phyloP scores from a whole-genome alignment of 2,888 invertebrate species.

The Chloroclystis v-ata region DNA sequence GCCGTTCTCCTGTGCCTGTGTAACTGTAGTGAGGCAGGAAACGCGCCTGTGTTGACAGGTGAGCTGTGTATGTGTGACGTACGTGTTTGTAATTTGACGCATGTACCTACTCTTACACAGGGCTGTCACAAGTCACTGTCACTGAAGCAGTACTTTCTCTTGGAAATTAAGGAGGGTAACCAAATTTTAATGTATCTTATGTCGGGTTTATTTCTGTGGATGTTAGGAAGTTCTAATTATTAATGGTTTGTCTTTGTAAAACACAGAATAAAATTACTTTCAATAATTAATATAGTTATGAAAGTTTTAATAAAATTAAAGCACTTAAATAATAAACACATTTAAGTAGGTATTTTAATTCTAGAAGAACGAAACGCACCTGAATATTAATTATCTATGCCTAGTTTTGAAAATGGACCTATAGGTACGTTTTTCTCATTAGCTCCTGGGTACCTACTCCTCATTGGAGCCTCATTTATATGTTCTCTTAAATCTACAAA shows the following conservation, averaged over 20 bases:
- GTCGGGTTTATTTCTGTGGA: not conserved
- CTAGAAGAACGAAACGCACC: too few species aligned
- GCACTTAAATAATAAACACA: too few species aligned
- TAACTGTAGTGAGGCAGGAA: constrained; percentile 28
- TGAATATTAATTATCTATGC: too few species aligned
- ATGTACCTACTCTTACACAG: constrained; percentile 28
- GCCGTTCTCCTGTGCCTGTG: constrained; percentile 5
- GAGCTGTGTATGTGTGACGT: constrained; percentile 33
- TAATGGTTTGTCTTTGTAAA: not conserved
- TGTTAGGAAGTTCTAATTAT: not conserved
- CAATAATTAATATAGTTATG: too few species aligned
- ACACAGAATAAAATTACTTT: too few species aligned
- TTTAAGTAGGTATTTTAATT: too few species aligned
- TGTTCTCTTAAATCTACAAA: too few species aligned
- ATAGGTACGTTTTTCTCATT: too few species aligned
- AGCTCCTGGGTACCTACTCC: too few species aligned
- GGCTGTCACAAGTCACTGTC: constrained; percentile 27
- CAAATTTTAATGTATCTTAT: not conserved
- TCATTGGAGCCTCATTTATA: too few species aligned
- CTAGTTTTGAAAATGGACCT: too few species aligned
- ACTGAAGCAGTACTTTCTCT: constrained; percentile 11
- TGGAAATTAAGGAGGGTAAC: not conserved
- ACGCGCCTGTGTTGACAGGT: constrained; percentile 40
- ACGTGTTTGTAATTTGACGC: constrained; percentile 32
- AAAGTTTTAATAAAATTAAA: too few species aligned